Evolutionary conservation across 1,140 invertebrate species (phyloP), one percentile per base, ranked within the genome.

Genomic region (Stenopsyche tienmushanensis): DNA sequence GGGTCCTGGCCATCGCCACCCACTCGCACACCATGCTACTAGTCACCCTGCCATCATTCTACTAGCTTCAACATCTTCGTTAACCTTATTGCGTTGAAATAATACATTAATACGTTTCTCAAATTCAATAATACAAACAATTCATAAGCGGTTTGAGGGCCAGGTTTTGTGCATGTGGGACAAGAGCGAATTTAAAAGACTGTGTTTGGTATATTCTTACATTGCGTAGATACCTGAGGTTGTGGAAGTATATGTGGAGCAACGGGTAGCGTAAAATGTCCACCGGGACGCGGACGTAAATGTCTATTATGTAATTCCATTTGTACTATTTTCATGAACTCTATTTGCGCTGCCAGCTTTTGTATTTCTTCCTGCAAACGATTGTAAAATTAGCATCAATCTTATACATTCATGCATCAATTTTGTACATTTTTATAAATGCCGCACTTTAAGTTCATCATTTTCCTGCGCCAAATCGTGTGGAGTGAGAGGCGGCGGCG

Each of bases 261-360:
- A 72, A 72, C 80, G 62, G 73, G 83, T 67, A 80, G 76, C 57
- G 83, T 88, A 76, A 93, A 92, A 74, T 92, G 91, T 9, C 90
- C 87, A 9, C 90, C 90, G 2, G 86, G 84, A 71, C 92, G 90
- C 44, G 90, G 90, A 71, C 92, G 90, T 60, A 94, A 76, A 75
- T 95, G 93, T 15, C 92, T 82, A 76, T 95, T 95, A 77, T 94
- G 91, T 78, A 92, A 87, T 75, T 93, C 90, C 93, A 95, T 94
- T 69, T 93, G 90, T 7, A 93, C 91, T 72, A 93, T 93, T 78
- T 93, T 94, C 90, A 94, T 92, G 73, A 92, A 92, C 75, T 95
- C 92, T 68, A 95, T 93, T 78, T 94, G 92, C 9, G 91, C 90
- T 0, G 93, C 92, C 65, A 95, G 75, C 73, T 94, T 94, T 71